Evolutionary conservation across 2,113 vertebrate species (phyloP).

Genomic region (Mystacornis crossleyi): DNA sequence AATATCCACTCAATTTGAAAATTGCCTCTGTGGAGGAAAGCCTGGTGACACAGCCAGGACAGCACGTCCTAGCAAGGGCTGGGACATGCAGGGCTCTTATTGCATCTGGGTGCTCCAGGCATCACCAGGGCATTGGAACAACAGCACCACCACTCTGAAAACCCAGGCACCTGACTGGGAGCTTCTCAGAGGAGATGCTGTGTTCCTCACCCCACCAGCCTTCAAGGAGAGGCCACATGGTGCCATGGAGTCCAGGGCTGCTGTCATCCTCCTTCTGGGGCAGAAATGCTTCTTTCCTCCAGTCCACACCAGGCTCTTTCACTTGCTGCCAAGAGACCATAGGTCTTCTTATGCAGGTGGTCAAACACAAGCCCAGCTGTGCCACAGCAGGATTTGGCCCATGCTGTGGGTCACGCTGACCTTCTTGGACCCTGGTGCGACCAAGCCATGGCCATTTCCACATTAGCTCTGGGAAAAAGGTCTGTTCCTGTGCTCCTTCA

Average conservation of each 20-base stretch:
- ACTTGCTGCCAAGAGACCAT: not conserved
- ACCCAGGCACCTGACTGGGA: not conserved
- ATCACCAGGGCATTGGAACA: not conserved
- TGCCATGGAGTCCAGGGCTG: not conserved
- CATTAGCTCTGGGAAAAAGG: rapidly evolving
- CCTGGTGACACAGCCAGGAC: not conserved
- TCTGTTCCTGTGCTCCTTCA: not conserved
- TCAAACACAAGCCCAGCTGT: not conserved
- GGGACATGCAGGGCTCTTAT: not conserved
- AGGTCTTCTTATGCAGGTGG: not conserved
- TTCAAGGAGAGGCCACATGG: not conserved
- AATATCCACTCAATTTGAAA: not conserved
- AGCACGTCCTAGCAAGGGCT: not conserved
- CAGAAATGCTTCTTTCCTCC: not conserved
- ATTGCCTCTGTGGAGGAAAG: not conserved
- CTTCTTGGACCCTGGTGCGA: not conserved
- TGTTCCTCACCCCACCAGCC: not conserved
- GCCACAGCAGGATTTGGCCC: not conserved
- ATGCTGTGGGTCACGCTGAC: not conserved
- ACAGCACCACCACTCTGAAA: not conserved
- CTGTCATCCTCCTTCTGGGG: not conserved
- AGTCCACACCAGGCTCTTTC: not conserved
- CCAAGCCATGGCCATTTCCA: not conserved
- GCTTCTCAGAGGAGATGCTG: not conserved
- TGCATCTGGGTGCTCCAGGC: not conserved